phyloP scores from a whole-genome alignment of 2,113 vertebrate genomes.

The Burhinus oedicnemus region DNA sequence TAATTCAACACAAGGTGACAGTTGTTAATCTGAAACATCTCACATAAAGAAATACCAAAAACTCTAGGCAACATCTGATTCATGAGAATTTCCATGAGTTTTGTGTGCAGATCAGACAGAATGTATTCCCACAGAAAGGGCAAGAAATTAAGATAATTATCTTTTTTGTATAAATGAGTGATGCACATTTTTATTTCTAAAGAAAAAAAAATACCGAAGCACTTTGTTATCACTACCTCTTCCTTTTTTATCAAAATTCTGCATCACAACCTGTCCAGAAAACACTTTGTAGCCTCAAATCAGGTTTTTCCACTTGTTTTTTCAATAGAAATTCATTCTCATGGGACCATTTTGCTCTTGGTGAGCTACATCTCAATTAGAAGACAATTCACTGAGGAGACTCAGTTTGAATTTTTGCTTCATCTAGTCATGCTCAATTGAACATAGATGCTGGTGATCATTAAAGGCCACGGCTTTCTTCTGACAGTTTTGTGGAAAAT shows the following conservation, averaged over 20 bases:
- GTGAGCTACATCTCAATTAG: conserved; percentile 72
- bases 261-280: background rate
- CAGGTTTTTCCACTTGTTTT: conserved; percentile 29
- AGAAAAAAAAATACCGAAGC: background rate
- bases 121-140: background rate
- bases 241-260: conserved; percentile 30
- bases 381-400: conserved; percentile 61
- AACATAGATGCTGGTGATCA: conserved; percentile 67
- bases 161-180: background rate
- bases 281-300: conserved; percentile 2
- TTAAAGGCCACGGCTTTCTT: conserved; percentile 59
- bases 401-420: conserved; percentile 68
- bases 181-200: background rate
- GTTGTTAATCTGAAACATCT: background rate
- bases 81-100: background rate
- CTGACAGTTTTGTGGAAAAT: conserved; percentile 63
- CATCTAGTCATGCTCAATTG: conserved; percentile 72
- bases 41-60: background rate
- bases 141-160: background rate
- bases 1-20: background rate
- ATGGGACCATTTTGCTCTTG: conserved; percentile 50
- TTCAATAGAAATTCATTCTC: conserved; percentile 45
- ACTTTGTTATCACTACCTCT: background rate
- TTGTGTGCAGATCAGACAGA: background rate
- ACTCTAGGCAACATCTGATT: background rate